Conservation (phyloP, 2,888 invertebrate genomes). For the Oegoconia quadripuncta region DNA sequence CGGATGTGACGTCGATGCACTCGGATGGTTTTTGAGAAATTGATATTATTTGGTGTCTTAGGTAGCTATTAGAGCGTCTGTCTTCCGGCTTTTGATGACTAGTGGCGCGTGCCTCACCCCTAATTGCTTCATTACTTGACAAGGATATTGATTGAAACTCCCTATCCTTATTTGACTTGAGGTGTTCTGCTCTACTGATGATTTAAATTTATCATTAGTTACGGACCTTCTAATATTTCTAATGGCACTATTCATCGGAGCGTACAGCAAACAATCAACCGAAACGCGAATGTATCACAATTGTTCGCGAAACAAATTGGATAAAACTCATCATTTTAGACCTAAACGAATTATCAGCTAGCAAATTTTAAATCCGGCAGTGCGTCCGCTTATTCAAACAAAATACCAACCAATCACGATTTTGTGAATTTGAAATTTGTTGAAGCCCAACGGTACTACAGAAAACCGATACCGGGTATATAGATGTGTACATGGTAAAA, state of each 20-base stretch:
- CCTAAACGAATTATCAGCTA: conserved; percentile 68
- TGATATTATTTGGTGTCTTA: conserved; percentile 72
- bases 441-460: conserved; percentile 68
- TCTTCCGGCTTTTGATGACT: conserved; percentile 60
- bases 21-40: conserved; percentile 65
- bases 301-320: conserved; percentile 52
- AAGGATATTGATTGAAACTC: conserved; percentile 30
- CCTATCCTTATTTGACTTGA: conserved; percentile 32
- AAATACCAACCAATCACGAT: conserved; percentile 75
- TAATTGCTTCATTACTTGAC: conserved; percentile 74
- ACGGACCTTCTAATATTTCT: conserved; percentile 18
- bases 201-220: conserved; percentile 28
- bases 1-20: conserved; percentile 55
- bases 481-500: conserved; percentile 51
- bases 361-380: conserved; percentile 55
- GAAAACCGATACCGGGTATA: conserved; percentile 73
- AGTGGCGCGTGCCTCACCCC: conserved; percentile 64
- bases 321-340: conserved; percentile 67
- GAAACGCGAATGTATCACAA: conserved; percentile 40
- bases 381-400: conserved; percentile 70
- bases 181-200: conserved; percentile 47
- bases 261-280: conserved; percentile 41
- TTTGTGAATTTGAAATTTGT: conserved; percentile 79
- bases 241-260: conserved; percentile 30
- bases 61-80: conserved; percentile 71